phyloP scores from a whole-genome alignment of 2,797 vertebrate genomes.

The Argentina silus region DNA sequence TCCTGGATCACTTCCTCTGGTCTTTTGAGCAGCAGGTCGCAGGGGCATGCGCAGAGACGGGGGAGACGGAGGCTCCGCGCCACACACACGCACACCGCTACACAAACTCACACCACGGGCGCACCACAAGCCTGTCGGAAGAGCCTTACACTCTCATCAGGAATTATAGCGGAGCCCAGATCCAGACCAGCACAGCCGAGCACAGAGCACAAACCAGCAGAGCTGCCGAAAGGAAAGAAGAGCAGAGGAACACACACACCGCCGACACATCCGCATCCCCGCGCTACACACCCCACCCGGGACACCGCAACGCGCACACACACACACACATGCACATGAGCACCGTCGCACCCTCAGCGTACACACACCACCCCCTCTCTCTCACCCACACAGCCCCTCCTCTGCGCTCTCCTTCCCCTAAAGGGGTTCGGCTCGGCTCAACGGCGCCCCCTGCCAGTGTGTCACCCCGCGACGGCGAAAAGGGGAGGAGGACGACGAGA shows the following conservation, averaged over 20 bases:
- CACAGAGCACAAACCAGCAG: neutral
- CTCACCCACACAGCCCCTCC: neutral
- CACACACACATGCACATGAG: neutral
- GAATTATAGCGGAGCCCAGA: slow-evolving; percentile 1
- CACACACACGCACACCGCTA: neutral
- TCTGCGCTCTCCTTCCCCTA: neutral
- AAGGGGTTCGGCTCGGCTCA: neutral
- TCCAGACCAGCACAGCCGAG: neutral
- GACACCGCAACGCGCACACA: neutral
- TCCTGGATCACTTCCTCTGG: slow-evolving; percentile 70
- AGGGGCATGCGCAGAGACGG: neutral
- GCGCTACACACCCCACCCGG: neutral
- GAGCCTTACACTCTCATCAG: neutral
- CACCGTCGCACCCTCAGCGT: neutral
- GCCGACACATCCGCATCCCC: neutral
- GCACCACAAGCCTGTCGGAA: neutral
- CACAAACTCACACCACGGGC: neutral
- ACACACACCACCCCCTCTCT: neutral
- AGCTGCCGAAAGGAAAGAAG: neutral
- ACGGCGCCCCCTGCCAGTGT: neutral
- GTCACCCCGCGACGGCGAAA: neutral
- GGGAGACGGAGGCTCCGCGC: neutral
- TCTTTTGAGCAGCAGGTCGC: slow-evolving; percentile 62
- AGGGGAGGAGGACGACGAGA: slow-evolving; percentile 12
- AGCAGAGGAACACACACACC: neutral